Base-by-base conservation (phyloP, 1,140 invertebrate species). In the Liolophura sinensis region DNA sequence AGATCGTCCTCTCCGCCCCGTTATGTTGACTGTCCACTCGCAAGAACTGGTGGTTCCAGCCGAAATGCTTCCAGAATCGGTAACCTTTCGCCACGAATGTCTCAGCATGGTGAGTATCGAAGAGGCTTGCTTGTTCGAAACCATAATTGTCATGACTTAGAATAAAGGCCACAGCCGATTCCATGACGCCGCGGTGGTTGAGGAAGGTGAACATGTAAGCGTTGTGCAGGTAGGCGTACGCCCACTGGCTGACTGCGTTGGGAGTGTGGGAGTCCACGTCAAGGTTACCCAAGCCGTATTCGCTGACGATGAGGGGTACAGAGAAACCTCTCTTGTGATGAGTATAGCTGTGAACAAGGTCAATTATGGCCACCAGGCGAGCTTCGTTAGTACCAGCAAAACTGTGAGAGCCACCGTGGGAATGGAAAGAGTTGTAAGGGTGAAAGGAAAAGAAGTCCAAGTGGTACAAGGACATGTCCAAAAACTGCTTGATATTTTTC, bases 391-490 rank as follows among this genome's bases (percentile, higher is more conserved):
- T 55, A 24, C 64, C 64, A 18, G 59, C 3, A 40, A 40, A 40
- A 40, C 31, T 40, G 9, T 40, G 31, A 9, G 31, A 40, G 9
- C 31, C 31, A n/a, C 57, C 57, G 24, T 50, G 16, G 22, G 52
- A 57, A 25, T 25, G 31, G 9, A 65, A 31, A 46, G 12, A 6
- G 11, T 54, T 60, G 64, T 65, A 65, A 7, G 48, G 48, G 24
- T 65, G 64, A 16, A 60, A 60, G 18, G 64, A 65, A 27, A 65
- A 65, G 31, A 65, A 65, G 20, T 65, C 64, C 20, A 65, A 22
- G 46, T 60, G 9, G 12, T 59, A 20, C 15, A 65, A 46, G 9
- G 64, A 65, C 55, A 65, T 51, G 56, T 65, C 46, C 20, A 65
- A 15, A 52, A 65, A 65, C 46, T 58, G 40, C 22, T 31, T 24